Evolutionary conservation across 2,888 invertebrate genomes (phyloP), one percentile per base, ranked within the genome.

Genomic region (Horisme vitalbata): DNA sequence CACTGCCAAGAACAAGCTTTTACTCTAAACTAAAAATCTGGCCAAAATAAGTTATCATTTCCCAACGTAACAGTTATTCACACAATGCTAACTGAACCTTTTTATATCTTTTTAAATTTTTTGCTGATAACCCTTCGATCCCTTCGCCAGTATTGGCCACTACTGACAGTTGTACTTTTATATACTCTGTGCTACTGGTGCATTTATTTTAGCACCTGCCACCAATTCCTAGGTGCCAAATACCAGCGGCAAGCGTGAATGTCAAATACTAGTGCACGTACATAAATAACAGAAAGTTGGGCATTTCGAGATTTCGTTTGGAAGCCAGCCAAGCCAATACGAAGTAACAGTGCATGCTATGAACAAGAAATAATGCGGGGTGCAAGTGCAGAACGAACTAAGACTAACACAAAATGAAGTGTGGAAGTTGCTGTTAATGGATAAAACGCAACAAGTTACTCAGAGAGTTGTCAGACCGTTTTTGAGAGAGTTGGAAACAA

Each of bases 301-400:
- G 52, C 31, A 37, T 46, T 45, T 52, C 37, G 53, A 57, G 52
- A 51, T 60, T 66, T 64, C 56, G 51, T 59, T 72, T 70, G 69
- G 76, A 68, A 41, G 31, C 55, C 20, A 54, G 66, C 66, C 66
- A 67, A 64, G 47, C 59, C 59, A 69, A 62, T 53, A 59, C 34
- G 39, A 47, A 55, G 56, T 55, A 45, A 54, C 46, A 51, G 49
- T 38, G 41, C 43, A 59, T 41, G 28, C 31, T 49, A 23, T 37
- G 36, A 36, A 50, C 44, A 49, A 45, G 36, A 47, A 41, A 52
- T 50, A 52, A 57, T 52, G 52, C 35, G 43, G 45, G 47, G 50
- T 49, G 47, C 50, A 52, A 48, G 52, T 52, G 52, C 28, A 45
- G 43, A 38, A 21, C 30, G 47, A 21, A 37, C 41, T 36, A 37